Conservation (phyloP, 2,797 vertebrate species). For the Centroberyx gerrardi region DNA sequence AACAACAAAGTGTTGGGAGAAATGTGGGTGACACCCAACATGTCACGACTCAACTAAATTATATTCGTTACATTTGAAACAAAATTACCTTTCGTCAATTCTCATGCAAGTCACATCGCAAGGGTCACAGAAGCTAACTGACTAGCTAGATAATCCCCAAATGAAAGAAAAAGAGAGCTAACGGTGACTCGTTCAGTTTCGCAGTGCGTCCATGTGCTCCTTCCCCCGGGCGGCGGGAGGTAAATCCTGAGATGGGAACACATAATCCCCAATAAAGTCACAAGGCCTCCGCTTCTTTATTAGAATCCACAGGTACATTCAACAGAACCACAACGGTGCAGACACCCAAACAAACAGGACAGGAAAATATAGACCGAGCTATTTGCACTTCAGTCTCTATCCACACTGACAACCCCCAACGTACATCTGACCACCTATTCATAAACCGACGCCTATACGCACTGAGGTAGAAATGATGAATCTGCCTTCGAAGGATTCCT, state of each 20-base stretch:
- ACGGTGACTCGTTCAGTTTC: conserved; percentile 13
- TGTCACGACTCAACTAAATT: too few relatives aligned
- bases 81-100: neutral
- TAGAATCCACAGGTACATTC: conserved; percentile 45
- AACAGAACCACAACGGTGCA: conserved; percentile 38
- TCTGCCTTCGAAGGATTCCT: conserved; percentile 34
- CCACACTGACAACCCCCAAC: conserved; percentile 32
- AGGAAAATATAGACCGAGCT: neutral
- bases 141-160: conserved; percentile 18
- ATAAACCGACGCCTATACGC: conserved; percentile 38
- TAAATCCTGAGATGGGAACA: conserved; percentile 57
- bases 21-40: too few relatives aligned
- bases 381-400: conserved; percentile 24
- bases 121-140: conserved; percentile 14
- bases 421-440: conserved; percentile 17
- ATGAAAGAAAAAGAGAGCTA: neutral
- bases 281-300: conserved; percentile 41
- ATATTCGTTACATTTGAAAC: too few relatives aligned
- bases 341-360: conserved; percentile 29
- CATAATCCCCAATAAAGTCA: conserved; percentile 66
- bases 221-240: conserved; percentile 17
- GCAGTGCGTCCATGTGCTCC: neutral
- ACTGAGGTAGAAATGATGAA: conserved; percentile 19
- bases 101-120: neutral
- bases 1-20: too few relatives aligned